Percentiles rank a stretch among this genome's conserved stretches.
phyloP scores from a whole-genome alignment of 2,888 invertebrate species.

The Ophioninae sp. region DNA sequence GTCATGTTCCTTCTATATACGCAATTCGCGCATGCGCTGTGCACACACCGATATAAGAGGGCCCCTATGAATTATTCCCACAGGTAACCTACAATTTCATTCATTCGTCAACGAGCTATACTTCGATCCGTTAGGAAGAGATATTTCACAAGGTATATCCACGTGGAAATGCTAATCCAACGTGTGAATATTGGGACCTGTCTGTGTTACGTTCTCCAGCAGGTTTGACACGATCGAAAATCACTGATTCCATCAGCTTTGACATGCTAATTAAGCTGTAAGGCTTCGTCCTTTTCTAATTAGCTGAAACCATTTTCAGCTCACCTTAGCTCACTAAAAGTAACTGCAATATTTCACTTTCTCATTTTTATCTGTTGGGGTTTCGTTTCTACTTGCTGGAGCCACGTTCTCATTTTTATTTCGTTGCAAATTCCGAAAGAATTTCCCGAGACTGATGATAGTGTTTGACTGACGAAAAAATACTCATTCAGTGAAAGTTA shows the following conservation, averaged over 20 bases:
- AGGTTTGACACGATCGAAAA: constrained; percentile 27
- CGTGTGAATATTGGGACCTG: constrained; percentile 19
- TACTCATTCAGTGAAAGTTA: no score
- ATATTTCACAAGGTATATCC: constrained; percentile 53
- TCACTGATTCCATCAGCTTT: background rate
- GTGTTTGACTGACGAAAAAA: no score
- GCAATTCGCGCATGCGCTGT: background rate
- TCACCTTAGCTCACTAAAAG: no score
- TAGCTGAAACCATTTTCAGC: no score
- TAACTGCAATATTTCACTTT: no score
- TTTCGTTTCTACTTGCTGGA: no score
- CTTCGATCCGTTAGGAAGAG: constrained; percentile 50
- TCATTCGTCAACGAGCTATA: constrained; percentile 57
- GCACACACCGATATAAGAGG: background rate
- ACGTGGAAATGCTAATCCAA: constrained; percentile 47
- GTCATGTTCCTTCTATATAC: constrained; percentile 18
- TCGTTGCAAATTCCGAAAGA: no score
- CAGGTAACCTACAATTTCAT: constrained; percentile 55
- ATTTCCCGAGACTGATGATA: no score
- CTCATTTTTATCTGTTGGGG: no score
- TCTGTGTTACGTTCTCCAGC: background rate
- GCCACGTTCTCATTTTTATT: no score
- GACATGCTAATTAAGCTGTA: no score
- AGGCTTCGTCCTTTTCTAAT: no score
- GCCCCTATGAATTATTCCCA: constrained; percentile 52